Percentiles rank a stretch among this genome's conserved stretches.
These are phyloP conservation scores for Torymus auratus DNA, from an alignment of 2,888 invertebrate genomes.

Conservation along the genomic window DNA sequence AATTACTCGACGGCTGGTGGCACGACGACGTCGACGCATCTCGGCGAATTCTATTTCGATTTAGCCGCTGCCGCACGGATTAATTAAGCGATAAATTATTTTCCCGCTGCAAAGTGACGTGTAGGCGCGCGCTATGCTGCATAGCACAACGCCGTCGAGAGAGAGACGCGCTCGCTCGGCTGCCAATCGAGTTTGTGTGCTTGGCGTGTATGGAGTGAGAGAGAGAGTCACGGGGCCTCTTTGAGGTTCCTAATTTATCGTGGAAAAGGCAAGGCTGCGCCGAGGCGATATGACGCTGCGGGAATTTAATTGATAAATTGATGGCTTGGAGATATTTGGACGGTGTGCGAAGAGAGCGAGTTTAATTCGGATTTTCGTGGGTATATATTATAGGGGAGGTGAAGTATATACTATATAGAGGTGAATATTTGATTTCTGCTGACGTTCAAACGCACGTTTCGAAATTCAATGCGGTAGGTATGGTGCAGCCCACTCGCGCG, in stretches of 20 bases:
- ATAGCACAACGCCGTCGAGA: no score
- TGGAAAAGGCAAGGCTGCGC: background rate
- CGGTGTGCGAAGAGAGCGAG: no score
- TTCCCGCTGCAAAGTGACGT: constrained; percentile 26
- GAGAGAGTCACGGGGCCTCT: no score
- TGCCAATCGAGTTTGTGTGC: background rate
- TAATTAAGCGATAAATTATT: constrained; percentile 55
- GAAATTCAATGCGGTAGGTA: constrained; percentile 41
- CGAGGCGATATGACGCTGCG: background rate
- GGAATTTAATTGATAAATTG: no score
- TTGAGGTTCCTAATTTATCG: no score
- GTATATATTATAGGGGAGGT: no score
- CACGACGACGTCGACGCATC: constrained; percentile 12
- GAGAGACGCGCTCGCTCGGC: background rate
- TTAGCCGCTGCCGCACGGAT: constrained; percentile 31
- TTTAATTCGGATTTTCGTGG: no score
- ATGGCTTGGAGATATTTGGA: no score
- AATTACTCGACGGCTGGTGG: constrained; percentile 25
- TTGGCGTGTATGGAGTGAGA: no score
- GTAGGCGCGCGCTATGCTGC: background rate
- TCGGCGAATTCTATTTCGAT: constrained; percentile 43
- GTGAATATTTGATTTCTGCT: constrained; percentile 22
- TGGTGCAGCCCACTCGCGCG: background rate
- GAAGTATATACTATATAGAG: no score
- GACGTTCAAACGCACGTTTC: constrained; percentile 21